Evolutionary conservation across 2,797 vertebrate genomes (phyloP).

Genomic region (Coendou prehensilis): DNA sequence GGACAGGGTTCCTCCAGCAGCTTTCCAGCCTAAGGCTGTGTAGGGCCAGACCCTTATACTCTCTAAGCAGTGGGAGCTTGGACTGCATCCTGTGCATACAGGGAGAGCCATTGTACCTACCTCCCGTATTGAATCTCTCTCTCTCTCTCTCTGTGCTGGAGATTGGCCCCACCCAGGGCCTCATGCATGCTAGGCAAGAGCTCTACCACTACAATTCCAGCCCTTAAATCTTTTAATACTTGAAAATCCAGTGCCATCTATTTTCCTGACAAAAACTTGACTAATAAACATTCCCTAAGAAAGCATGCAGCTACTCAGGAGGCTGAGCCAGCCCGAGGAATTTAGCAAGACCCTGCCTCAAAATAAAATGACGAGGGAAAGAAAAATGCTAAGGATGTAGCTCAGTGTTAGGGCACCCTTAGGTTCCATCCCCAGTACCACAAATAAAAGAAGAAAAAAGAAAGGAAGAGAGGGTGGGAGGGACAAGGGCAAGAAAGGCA

Average conservation of each 20-base stretch:
- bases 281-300: slow-evolving; percentile 22
- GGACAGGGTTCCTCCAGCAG: neutral
- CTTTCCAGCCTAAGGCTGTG: neutral
- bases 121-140: neutral
- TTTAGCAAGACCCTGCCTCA: neutral
- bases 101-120: neutral
- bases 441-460: neutral
- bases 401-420: neutral
- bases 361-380: neutral
- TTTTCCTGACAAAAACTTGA: slow-evolving; percentile 21
- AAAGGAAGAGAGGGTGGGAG: neutral
- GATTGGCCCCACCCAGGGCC: neutral
- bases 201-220: too few relatives aligned
- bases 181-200: neutral
- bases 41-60: neutral
- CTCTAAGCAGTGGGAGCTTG: neutral
- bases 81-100: neutral
- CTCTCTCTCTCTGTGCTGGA: neutral
- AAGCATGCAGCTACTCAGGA: neutral
- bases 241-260: slow-evolving; percentile 42
- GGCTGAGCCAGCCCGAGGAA: neutral
- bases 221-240: neutral
- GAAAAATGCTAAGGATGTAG: neutral
- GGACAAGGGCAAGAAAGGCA: neutral
- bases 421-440: neutral